Base-by-base conservation (phyloP, 1,140 invertebrate species). In the Cryptotermes secundus region DNA sequence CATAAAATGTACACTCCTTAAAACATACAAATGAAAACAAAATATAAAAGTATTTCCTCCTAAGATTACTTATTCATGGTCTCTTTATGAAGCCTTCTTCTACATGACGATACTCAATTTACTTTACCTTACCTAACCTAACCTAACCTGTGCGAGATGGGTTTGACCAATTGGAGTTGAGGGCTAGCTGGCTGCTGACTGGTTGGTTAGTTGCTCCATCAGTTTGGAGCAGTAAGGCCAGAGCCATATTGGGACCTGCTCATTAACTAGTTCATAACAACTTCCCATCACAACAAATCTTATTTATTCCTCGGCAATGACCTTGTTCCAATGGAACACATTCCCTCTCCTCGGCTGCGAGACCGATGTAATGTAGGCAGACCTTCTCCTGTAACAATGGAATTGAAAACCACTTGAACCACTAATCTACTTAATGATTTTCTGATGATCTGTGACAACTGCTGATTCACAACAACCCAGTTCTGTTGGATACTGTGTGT, bases 291-390 rank as follows among this genome's bases (percentile, higher is more conserved):
- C 59, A 72, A n/a, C n/a, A 7, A 72, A 26, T 72, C 14, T 72
- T 72, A 72, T 72, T 84, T 84, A 49, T 24, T 81, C 34, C 83
- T 35, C 9, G 83, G 83, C 16, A 35, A 79, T 31, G 72, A 80
- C 35, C 79, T 72, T 84, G 91, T 92, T 85, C 92, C 93, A 59
- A 93, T 89, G 34, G 91, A 90, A 88, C 94, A 94, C 86, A 95
- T 91, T 85, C 93, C 93, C 87, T 94, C 94, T 85, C 93, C 93
- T 88, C 94, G 92, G 89, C 94, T 95, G 87, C 93, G 90, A 65
- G 93, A 93, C 87, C 92, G 90, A 88, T 92, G 91, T 84, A 93
- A 87, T 82, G 90, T 92, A 42, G 91, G 90, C 86, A 91, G 88
- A 82, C 90, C 90, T 86, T 92, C 91, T 86, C 90, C 90, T 91